Base-by-base conservation (phyloP, 2,888 invertebrate genomes). In the Nymphalis urticae region DNA sequence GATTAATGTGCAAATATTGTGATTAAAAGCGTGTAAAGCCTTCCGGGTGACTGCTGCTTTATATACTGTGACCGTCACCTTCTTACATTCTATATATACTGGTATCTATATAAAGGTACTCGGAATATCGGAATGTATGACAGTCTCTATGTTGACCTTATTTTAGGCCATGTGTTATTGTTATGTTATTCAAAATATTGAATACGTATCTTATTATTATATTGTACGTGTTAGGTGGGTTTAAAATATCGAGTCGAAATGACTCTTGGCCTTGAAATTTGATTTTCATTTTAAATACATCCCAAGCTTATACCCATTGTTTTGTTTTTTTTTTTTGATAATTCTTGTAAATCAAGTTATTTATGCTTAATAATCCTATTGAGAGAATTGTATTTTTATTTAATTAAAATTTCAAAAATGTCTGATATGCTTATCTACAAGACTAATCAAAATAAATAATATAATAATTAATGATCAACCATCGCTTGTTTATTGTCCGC, bases 51-150 rank as follows among this genome's bases (percentile, higher is more conserved):
- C 68, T 50, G 64, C 69, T 71, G 71, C 64, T 72, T 72, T 62
- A 65, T 72, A 72, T 74, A 76, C 73, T 70, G 71, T 72, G 71
- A 66, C 76, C 75, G 54, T 68, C 71, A 76, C 75, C 75, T 42
- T 10, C 42, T 65, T 62, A 62, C 53, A 58, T 68, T 70, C 63
- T 61, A 54, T 62, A 62, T 53, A 36, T 63, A 63, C 24, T 60
- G 56, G 42, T 64, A 32, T 70, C 17, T 63, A 66, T 58, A 70
- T 51, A 68, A 64, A 70, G 69, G 68, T 71, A 73, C 62, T 50
- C 62, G 42, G 50, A 66, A 66, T 62, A 62, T 66, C 70, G 74
- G 70, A 73, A 70, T 73, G 71, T 68, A 65, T 17, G 65, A 67
- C 67, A 67, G 67, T 65, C 59, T 64, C 51, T 61, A 42, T 13